Percentiles rank a stretch among this genome's conserved stretches.
phyloP scores from a whole-genome alignment of 2,797 vertebrate species.

The Balearica regulorum region DNA sequence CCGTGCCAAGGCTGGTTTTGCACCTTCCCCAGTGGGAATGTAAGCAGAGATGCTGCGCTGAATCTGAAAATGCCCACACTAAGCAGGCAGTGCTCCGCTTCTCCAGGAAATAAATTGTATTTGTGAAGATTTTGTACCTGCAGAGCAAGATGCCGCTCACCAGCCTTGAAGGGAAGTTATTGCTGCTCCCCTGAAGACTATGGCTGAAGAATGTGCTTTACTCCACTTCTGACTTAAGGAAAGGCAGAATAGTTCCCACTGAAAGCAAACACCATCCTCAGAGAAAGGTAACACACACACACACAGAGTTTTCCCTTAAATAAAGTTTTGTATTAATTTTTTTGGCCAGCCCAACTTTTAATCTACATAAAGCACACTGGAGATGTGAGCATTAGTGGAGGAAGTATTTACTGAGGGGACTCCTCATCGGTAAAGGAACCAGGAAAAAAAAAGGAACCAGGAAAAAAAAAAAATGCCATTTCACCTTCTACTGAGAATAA shows the following conservation, averaged over 20 bases:
- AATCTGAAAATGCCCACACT: not conserved
- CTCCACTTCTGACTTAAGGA: not conserved
- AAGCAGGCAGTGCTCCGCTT: not conserved
- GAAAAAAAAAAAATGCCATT: not conserved
- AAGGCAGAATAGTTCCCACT: not conserved
- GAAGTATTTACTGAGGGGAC: not conserved
- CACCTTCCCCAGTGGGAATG: rapidly evolving
- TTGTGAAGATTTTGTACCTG: not conserved
- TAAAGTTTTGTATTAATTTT: rapidly evolving
- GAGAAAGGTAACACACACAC: not conserved
- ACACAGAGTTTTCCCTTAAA: not conserved
- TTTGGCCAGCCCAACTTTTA: not conserved
- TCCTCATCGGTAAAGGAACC: not conserved
- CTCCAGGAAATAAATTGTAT: rapidly evolving
- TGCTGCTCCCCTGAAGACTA: not conserved
- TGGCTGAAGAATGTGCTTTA: not conserved
- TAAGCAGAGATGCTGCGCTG: not conserved
- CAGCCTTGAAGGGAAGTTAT: rapidly evolving
- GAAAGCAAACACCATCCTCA: not conserved
- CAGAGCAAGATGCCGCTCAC: not conserved
- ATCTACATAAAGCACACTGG: not conserved
- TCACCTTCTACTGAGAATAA: not conserved
- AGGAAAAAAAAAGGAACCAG: not conserved
- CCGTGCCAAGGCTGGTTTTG: rapidly evolving
- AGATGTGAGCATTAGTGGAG: not conserved